Conservation (phyloP, 2,797 vertebrate species). For the Molossus molossus region DNA sequence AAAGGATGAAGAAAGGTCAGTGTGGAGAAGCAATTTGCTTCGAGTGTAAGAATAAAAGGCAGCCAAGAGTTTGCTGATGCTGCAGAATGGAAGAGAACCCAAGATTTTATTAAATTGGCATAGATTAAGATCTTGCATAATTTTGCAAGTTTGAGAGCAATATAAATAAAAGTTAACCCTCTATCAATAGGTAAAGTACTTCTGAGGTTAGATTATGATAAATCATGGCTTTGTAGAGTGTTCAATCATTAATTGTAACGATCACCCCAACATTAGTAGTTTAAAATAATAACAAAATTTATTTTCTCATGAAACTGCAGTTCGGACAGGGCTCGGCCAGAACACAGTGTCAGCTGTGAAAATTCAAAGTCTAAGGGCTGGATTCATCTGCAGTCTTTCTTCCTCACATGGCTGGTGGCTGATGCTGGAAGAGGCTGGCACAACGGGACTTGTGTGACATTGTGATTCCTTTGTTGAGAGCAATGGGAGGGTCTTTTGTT, state of each 20-base stretch:
- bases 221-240: background rate
- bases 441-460: background rate
- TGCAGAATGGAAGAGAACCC: background rate
- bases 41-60: background rate
- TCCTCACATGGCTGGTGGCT: background rate
- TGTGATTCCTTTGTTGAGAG: background rate
- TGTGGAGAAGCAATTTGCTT: background rate
- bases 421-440: background rate
- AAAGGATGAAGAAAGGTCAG: background rate
- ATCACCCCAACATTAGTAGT: background rate
- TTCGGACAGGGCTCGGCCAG: background rate
- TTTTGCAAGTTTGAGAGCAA: background rate
- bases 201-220: background rate
- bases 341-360: background rate
- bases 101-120: background rate
- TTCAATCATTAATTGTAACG: background rate
- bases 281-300: slow-evolving; percentile 13
- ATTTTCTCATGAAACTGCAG: background rate
- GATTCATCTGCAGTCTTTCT: background rate
- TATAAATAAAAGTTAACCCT: background rate
- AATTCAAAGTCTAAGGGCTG: background rate
- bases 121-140: background rate
- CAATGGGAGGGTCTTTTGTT: background rate
- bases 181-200: background rate
- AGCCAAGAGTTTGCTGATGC: background rate